A percentile compares a stretch with the other conserved stretches of the same genome.
phyloP scores from a whole-genome alignment of 1,140 invertebrate genomes.

The Bombus sibiricus region DNA sequence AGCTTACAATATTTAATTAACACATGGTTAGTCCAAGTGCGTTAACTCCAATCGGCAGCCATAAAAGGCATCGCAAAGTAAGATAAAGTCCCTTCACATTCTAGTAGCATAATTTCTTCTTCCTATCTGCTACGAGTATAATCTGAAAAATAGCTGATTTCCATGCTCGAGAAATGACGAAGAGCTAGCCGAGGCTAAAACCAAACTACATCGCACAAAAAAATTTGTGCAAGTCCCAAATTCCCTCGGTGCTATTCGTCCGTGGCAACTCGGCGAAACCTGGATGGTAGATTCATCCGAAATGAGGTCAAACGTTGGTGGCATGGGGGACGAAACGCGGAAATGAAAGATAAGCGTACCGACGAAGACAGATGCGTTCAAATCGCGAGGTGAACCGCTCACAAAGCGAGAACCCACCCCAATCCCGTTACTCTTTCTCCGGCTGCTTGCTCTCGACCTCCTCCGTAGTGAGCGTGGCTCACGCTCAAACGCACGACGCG shows the following conservation, averaged over 20 bases:
- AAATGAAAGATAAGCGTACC: conserved; percentile 39
- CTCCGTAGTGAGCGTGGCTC: background rate
- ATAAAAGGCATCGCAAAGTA: no score
- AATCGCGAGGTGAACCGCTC: conserved; percentile 1
- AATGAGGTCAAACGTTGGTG: conserved; percentile 1
- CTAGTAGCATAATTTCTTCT: no score
- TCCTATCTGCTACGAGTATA: no score
- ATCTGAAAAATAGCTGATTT: no score
- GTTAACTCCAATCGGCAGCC: no score
- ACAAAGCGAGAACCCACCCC: conserved; percentile 30
- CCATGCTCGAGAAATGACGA: no score
- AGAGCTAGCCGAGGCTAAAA: background rate
- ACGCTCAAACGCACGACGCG: conserved; percentile 30
- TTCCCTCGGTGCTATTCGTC: background rate
- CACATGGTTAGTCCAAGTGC: background rate
- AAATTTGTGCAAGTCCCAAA: no score
- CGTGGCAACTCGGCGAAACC: background rate
- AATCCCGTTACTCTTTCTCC: conserved; percentile 43
- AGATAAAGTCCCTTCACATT: no score
- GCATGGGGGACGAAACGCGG: background rate
- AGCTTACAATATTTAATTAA: background rate
- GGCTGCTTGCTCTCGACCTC: conserved; percentile 16
- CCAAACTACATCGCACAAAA: background rate
- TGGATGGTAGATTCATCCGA: background rate
- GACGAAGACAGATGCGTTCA: conserved; percentile 39